Evolutionary conservation across 2,797 vertebrate genomes (phyloP), one percentile per base, ranked within the genome.

Genomic region (Masticophis lateralis): DNA sequence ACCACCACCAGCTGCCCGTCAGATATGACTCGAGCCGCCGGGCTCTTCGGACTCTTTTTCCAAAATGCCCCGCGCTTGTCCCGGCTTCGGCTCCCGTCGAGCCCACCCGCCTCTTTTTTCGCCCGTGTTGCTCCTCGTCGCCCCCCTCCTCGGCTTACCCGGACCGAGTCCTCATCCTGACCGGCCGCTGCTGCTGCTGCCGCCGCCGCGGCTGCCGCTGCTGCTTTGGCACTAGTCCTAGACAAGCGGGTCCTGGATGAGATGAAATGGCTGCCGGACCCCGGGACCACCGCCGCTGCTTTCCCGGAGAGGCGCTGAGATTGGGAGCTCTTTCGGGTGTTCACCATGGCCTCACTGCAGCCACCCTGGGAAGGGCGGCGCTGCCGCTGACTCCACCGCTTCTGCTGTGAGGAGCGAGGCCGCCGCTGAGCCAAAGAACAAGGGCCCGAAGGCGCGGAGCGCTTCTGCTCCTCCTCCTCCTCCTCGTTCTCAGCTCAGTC

Each of bases 291-390:
- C 93, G 96, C 96, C 69, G 96, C 95, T 95, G 97, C 95, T 96
- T 97, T 97, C 89, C 96, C 97, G 94, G 96, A 96, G 93, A 97
- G 97, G 93, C 97, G 96, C 97, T 98, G 97, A 18, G 98, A 98
- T 97, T 98, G 97, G 13, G 98, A 98, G 98, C 98, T 98, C 97
- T 98, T 98, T 97, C 98, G 98, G 93, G 99, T 99, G 97, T 99
- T 99, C 98, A 99, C 99, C 99, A 99, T 99, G 98, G 96, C 96
- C 96, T 96, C 74, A 93, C 90, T 89, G 53, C 88, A 92, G 94
- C 94, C 93, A 37, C 92, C 28, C 47, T 66, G 79, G 79, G 79
- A 83, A 83, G 79, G 79, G 79, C 79, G 79, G 79, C 20, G 27
- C 43, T 27, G 57, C 96, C 57, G 94, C 90, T 92, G 51, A 74